Conservation (phyloP, 2,888 invertebrate species). For the Drosophila differens region DNA sequence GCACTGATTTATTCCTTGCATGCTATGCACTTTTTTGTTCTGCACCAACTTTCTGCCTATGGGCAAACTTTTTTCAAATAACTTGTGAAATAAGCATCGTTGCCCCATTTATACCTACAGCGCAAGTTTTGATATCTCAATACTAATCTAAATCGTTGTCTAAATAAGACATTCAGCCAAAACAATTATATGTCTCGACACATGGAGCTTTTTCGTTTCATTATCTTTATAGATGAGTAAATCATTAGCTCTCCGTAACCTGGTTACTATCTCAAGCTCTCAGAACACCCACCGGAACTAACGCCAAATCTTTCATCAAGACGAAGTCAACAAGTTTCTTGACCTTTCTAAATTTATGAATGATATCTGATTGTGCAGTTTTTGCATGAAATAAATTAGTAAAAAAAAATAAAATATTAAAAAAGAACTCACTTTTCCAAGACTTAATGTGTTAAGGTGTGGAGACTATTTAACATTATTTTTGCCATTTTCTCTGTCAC, state of each 20-base stretch:
- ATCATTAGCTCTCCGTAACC: slow-evolving; percentile 1
- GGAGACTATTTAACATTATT: background rate
- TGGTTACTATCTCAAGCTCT: background rate
- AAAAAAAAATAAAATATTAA: background rate
- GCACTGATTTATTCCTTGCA: slow-evolving; percentile 51
- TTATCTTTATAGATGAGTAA: slow-evolving; percentile 26
- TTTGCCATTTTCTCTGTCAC: background rate
- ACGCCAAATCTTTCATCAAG: background rate
- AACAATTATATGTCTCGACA: slow-evolving; percentile 1
- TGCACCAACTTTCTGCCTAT: background rate
- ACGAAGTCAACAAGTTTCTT: slow-evolving; percentile 27
- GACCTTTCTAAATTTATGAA: slow-evolving; percentile 51
- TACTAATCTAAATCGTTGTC: slow-evolving; percentile 57
- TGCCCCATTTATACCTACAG: slow-evolving; percentile 50
- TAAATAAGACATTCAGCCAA: slow-evolving; percentile 51
- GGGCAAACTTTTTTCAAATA: slow-evolving; percentile 29
- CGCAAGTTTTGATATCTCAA: slow-evolving; percentile 16
- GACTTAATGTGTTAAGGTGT: background rate
- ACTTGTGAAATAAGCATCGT: slow-evolving; percentile 44
- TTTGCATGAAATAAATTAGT: background rate
- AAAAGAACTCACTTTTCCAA: background rate
- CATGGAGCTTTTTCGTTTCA: background rate
- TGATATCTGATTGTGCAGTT: slow-evolving; percentile 3
- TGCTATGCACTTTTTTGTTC: slow-evolving; percentile 39
- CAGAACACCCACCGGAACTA: slow-evolving; percentile 27